Base-by-base conservation (phyloP, 2,113 vertebrate species). In the Cinclus cinclus region DNA sequence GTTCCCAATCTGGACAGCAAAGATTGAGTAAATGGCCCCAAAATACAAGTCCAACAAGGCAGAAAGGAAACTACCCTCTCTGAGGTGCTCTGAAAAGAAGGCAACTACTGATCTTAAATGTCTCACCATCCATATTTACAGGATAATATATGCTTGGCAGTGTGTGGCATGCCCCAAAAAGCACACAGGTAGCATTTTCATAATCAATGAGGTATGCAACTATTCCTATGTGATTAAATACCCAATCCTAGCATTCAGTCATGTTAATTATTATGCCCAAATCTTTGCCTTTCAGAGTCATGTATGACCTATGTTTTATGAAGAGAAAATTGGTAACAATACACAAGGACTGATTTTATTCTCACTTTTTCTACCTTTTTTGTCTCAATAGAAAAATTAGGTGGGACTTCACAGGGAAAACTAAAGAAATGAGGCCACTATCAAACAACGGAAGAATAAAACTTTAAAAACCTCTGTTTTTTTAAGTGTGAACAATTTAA, bases 181-280 rank as follows among this genome's bases (percentile, higher is more conserved):
- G 41, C 56, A 73, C 4, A 14, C 41, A 41, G 62, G 53, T 75
- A 93, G 27, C 4, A 1, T 83, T 94, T 86, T 68, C 35, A 47
- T 42, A 79, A 53, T 60, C 91, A 96, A 82, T 95, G 92, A 95
- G 62, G 87, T 82, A 89, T 94, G 74, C 60, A 94, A 15, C 44
- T 84, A 49, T 44, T 71, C 60, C 31, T 81, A 5, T 46, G 65
- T 95, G 92, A 96, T 95, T 91, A 87, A 95, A 92, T 89, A 91
- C 58, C 69, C 24, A 5, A 75, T 91, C 20, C 31, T 27, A 82
- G 46, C 22, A 60, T 67, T 89, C 77, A 82, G 86, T 83, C 49
- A 10, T 21, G 14, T 65, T 83, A 83, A 96, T 90, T 86, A 94
- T 89, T 46, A 63, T 68, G 37, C 16, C 86, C 52, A 35, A 90